Conservation (phyloP, 1,140 invertebrate genomes). For the Trachelipus rathkii region DNA sequence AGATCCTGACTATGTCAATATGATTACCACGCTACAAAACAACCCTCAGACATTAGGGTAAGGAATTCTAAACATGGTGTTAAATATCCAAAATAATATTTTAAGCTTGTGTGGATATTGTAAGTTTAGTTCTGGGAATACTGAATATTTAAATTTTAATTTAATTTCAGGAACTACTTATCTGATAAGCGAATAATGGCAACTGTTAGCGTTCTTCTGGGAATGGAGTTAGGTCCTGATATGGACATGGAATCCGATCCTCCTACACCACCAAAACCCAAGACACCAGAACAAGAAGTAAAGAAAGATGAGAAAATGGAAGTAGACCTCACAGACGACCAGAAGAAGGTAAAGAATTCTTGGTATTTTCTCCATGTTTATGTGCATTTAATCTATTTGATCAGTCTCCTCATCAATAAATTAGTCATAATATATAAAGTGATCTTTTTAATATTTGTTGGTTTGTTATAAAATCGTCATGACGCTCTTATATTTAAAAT, state of each 20-base stretch:
- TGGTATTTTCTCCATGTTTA: background rate
- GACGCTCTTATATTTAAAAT: too few species aligned
- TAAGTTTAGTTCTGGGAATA: background rate
- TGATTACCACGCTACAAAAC: conserved; percentile 60
- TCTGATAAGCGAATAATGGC: conserved; percentile 63
- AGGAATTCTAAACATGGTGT: conserved; percentile 31
- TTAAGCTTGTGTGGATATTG: background rate
- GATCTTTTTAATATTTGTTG: too few species aligned
- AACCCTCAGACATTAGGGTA: conserved; percentile 60
- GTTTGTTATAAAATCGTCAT: too few species aligned
- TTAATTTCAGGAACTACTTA: conserved; percentile 51
- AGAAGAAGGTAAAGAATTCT: conserved; percentile 55
- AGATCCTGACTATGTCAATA: conserved; percentile 67
- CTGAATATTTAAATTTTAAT: conserved; percentile 3
- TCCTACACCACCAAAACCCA: conserved; percentile 44
- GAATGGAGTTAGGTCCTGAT: conserved; percentile 53
- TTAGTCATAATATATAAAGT: too few species aligned
- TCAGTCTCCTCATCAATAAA: too few species aligned
- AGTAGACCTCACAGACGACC: conserved; percentile 58
- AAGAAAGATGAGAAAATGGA: conserved; percentile 50
- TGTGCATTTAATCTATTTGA: too few species aligned
- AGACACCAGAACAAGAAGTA: conserved; percentile 22
- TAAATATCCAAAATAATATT: background rate
- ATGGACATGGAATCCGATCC: conserved; percentile 52
- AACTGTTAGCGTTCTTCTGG: conserved; percentile 66